Evolutionary conservation across 2,888 invertebrate species (phyloP), one percentile per base, ranked within the genome.

Genomic region (Thalpophila matura): DNA sequence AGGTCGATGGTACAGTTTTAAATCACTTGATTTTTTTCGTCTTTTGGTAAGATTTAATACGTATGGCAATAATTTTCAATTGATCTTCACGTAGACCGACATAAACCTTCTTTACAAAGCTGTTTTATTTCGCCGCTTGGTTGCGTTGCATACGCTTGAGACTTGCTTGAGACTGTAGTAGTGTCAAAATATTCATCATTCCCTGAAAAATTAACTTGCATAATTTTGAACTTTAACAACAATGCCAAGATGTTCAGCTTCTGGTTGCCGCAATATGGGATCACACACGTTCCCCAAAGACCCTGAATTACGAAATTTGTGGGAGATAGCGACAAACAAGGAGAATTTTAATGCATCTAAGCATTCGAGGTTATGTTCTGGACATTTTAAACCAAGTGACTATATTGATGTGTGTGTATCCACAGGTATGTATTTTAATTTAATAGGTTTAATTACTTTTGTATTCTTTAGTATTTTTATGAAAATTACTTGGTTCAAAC

Each of bases 201-300:
- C 2, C 1, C 0, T 3, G 26, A 22, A 35, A 40, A 33, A 35
- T 6, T 40, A 33, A 33, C 14, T 60, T 33, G 29, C n/a, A n/a
- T n/a, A n/a, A n/a, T n/a, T n/a, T n/a, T n/a, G n/a, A n/a, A n/a
- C n/a, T 43, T 43, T 49, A 14, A 18, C 26, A 18, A 56, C 12
- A 61, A 71, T 71, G 71, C 71, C 71, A 37, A 56, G 72, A 54
- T 71, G 71, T 56, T 71, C 71, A 46, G 71, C 67, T 27, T 20
- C 71, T 46, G 16, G 56, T 33, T 71, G 71, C 20, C 61, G 61
- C 26, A 61, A 71, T 35, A 67, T 63, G 53, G 73, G 74, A 6
- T 59, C 65, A 14, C 73, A 74, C 14, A 71, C 74, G 3, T 78
- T 74, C 27, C 78, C 78, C 6, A 74, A 74, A 55, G 74, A 74